Base-by-base conservation (phyloP, 2,113 vertebrate species). In the Notiomystis cincta region DNA sequence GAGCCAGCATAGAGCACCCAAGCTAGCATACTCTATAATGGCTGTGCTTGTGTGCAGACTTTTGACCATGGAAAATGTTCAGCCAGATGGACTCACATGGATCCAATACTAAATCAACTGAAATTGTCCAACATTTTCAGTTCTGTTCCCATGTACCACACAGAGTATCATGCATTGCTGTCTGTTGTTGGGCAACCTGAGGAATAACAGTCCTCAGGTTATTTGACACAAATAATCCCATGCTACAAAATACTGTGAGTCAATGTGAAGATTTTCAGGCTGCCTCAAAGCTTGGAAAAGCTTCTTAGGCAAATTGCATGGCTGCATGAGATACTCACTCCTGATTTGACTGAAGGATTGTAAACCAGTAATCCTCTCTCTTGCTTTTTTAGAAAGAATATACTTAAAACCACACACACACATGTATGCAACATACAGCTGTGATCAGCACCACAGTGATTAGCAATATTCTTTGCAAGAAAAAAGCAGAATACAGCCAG, bases 241-340 rank as follows among this genome's bases (percentile, higher is more conserved):
- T 5, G 9, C 45, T 50, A 54, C 71, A 69, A 82, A 87, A 81
- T 17, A 1, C 21, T 40, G 13, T 12, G 47, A 83, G 30, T 62
- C 20, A 10, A 53, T 71, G 50, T 27, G 24, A 89, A 66, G 35
- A 37, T 82, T 78, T 80, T 83, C 38, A 73, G 45, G 30, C 47
- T 8, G 1, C 42, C 54, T 23, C 35, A 78, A 76, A 83, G 11
- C 51, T 28, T 86, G 42, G 33, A 77, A 80, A 72, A 92, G 18
- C 19, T 92, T 95, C 64, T 72, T 27, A 30, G 35, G 27, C 21
- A 77, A 92, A 90, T 14, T 57, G 35, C 45, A 33, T 4, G 4
- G 37, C 15, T 45, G 37, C 38, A 56, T 9, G 4, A 33, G 37
- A n/a, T 20, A 50, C 0, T 1, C 0, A 1, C 15, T 77, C 45